Conservation (phyloP, 2,113 vertebrate species). For the Gobiocypris rarus region DNA sequence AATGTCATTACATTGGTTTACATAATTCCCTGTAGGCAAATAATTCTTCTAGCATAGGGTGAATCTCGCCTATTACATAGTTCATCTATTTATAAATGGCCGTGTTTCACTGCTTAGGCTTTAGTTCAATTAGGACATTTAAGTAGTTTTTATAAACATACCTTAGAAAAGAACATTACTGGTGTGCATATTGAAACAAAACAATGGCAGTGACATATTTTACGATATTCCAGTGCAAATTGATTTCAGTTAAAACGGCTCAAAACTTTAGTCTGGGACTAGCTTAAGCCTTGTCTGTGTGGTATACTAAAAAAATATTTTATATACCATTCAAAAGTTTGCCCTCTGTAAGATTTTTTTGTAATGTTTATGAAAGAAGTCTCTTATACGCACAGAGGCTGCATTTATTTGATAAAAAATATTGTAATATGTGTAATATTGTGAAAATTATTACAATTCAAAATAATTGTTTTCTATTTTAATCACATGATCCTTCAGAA, state of each 20-base stretch:
- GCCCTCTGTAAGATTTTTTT: not conserved
- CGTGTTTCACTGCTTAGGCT: too few relatives aligned
- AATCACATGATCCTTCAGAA: not conserved
- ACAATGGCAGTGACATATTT: too few relatives aligned
- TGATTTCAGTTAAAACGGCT: too few relatives aligned
- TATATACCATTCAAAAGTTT: not conserved
- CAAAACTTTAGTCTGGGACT: too few relatives aligned
- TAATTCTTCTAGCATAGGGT: not conserved
- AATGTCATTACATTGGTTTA: not conserved
- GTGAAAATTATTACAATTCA: not conserved
- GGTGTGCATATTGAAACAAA: too few relatives aligned
- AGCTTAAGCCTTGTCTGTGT: too few relatives aligned
- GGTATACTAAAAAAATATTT: too few relatives aligned
- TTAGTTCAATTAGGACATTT: too few relatives aligned
- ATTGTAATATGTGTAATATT: not conserved
- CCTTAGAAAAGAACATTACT: too few relatives aligned
- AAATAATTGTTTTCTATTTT: not conserved
- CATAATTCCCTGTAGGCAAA: slow-evolving; percentile 34
- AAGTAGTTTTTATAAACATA: too few relatives aligned
- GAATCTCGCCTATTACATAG: not conserved
- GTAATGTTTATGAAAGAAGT: not conserved
- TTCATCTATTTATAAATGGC: not conserved
- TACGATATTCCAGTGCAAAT: too few relatives aligned
- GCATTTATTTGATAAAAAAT: not conserved
- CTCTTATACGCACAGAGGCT: not conserved